Base-by-base conservation (phyloP, 1,140 invertebrate species). In the Anagrus nilaparvatae region DNA sequence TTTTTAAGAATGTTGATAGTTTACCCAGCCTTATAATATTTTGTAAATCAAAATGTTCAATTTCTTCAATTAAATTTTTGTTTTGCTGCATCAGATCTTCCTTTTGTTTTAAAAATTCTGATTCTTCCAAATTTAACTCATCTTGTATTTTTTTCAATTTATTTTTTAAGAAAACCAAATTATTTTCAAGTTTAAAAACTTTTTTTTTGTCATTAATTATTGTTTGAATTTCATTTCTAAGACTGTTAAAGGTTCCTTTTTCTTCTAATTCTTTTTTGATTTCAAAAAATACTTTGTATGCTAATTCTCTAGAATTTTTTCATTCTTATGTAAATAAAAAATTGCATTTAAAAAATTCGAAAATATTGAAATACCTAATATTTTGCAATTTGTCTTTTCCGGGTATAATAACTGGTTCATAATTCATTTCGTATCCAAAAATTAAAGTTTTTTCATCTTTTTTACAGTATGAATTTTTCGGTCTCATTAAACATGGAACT, bases 201-300 rank as follows among this genome's bases (percentile, higher is more conserved):
- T 40, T 50, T 16, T 54, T 49, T 19, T 42, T 33, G 0, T 28
- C 44, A 41, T 51, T 51, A 3, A 24, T 31, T 8, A 54, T 57
- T 23, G 47, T 43, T 20, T 60, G 48, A 5, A 63, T 45, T 38
- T 58, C 52, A 7, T 33, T 6, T 40, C 49, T 46, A 4, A 65
- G 42, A n/a, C 18, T 47, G 24, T 58, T 42, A 34, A 51, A 61
- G n/a, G 19, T 37, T n/a, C 47, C 17, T 14, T 39, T 8, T 1
- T 29, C 9, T 23, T 47, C 43, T 6, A 47, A 20, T 10, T 47
- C 40, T 5, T 17, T 21, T 13, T 35, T 31, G 7, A 48, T 16
- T 23, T 46, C 37, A 1, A 10, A 21, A 24, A 40, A 49, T 23
- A 38, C 27, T 25, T 46, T 38, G n/a, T 13, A 20, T n/a, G 5